Evolutionary conservation across 2,797 vertebrate species (phyloP).

Genomic region (Scleropages formosus): DNA sequence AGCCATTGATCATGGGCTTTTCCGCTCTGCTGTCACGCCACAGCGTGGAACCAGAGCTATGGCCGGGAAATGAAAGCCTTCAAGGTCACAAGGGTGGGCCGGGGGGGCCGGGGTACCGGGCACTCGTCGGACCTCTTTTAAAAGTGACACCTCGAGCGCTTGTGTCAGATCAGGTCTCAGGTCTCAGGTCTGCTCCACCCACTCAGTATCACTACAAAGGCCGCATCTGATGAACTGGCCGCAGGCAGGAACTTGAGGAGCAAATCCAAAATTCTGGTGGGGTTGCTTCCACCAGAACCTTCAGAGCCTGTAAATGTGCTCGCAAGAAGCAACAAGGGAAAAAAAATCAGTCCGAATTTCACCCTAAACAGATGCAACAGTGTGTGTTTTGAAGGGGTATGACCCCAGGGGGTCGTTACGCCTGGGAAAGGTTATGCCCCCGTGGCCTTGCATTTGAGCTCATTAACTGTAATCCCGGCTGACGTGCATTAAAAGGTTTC

Average conservation of each 20-base stretch:
- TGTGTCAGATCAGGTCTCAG: slow-evolving; percentile 7
- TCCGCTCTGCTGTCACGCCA: slow-evolving; percentile 50
- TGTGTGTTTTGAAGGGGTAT: slow-evolving; percentile 1
- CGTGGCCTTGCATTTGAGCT: slow-evolving; percentile 34
- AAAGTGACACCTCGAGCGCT: no score
- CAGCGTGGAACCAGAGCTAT: slow-evolving; percentile 28
- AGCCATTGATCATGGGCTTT: slow-evolving; percentile 65
- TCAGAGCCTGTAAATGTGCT: not conserved
- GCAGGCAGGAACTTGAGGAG: not conserved
- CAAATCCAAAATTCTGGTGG: not conserved
- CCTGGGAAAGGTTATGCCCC: slow-evolving; percentile 34
- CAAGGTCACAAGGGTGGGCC: not conserved
- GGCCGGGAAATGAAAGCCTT: slow-evolving; percentile 56
- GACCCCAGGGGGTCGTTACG: not conserved
- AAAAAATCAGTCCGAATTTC: not conserved
- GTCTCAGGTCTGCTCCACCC: slow-evolving; percentile 33
- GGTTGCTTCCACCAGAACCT: not conserved
- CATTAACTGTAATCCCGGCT: slow-evolving; percentile 47
- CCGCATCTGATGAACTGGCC: not conserved
- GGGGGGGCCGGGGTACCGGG: slow-evolving; percentile 44
- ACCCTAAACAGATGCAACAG: not conserved
- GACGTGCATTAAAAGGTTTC: slow-evolving; percentile 51
- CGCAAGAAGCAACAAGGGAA: not conserved
- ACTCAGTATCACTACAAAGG: not conserved
- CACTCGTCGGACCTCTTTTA: slow-evolving; percentile 4